Evolutionary conservation across 2,888 invertebrate genomes (phyloP).

Genomic region (Hemistola chrysoprasaria): DNA sequence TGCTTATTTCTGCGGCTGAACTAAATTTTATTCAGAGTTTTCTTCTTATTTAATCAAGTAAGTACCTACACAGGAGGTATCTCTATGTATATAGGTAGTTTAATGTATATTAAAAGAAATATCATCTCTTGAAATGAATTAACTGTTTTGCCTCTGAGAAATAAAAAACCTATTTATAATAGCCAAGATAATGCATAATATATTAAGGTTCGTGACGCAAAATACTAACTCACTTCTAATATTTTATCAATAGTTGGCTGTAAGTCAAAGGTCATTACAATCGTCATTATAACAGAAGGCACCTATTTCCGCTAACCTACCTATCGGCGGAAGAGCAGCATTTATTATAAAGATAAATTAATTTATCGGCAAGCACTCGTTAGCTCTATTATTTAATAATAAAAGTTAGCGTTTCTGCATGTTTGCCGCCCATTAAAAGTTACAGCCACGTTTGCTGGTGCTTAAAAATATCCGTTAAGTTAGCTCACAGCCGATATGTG

Average conservation of each 20-base stretch:
- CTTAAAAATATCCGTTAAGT: conserved; percentile 48
- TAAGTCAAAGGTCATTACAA: conserved; percentile 39
- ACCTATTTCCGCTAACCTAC: conserved; percentile 37
- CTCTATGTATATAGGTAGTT: too few relatives aligned
- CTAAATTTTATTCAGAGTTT: conserved; percentile 29
- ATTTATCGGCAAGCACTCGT: conserved; percentile 50
- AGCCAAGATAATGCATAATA: too few relatives aligned
- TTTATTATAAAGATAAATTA: conserved; percentile 53
- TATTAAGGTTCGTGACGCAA: conserved; percentile 12
- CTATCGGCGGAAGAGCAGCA: conserved; percentile 32
- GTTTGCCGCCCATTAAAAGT: conserved; percentile 49
- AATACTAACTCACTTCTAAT: conserved; percentile 14
- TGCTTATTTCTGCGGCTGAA: conserved; percentile 33
- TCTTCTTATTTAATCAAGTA: neutral
- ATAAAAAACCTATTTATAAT: too few relatives aligned
- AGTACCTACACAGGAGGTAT: too few relatives aligned
- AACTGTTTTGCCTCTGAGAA: too few relatives aligned
- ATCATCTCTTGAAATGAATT: too few relatives aligned
- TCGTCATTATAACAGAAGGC: conserved; percentile 42
- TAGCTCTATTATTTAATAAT: conserved; percentile 42
- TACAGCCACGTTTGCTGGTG: conserved; percentile 39
- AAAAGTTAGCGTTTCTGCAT: conserved; percentile 41
- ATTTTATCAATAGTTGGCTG: conserved; percentile 18
- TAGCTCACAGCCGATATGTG: conserved; percentile 32
- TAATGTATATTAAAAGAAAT: too few relatives aligned